A percentile compares a stretch with the other conserved stretches of the same genome.
phyloP scores from a whole-genome alignment of 2,888 invertebrate species.

The Seira musarum region DNA sequence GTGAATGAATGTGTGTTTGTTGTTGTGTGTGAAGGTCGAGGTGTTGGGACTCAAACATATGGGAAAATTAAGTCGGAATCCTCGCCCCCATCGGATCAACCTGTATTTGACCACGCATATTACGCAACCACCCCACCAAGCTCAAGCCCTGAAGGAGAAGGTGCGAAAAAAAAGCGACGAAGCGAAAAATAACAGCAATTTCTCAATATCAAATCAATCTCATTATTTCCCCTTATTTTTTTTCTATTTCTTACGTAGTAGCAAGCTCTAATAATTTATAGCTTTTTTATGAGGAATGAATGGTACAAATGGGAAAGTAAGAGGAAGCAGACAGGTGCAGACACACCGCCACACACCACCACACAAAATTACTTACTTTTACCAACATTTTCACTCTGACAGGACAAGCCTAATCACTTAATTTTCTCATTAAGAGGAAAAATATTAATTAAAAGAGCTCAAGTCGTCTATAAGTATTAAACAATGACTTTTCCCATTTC shows the following conservation, averaged over 20 bases:
- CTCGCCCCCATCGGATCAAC: constrained; percentile 91
- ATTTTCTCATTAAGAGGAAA: no score
- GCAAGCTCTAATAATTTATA: no score
- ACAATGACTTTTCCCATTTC: neutral
- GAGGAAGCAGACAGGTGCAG: no score
- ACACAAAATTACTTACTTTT: no score
- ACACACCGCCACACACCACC: no score
- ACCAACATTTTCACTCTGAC: no score
- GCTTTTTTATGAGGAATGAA: no score
- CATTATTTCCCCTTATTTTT: neutral
- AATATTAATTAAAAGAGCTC: constrained; percentile 28
- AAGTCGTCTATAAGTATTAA: no score
- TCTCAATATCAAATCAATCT: neutral
- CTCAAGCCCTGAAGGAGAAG: constrained; percentile 77
- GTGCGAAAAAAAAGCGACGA: constrained; percentile 74
- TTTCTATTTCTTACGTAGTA: no score
- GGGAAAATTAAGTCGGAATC: constrained; percentile 74
- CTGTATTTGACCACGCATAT: constrained; percentile 94
- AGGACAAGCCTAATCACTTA: no score
- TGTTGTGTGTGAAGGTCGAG: constrained; percentile 64
- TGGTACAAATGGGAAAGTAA: no score
- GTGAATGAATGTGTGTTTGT: constrained; percentile 27
- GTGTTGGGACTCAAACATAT: constrained; percentile 69
- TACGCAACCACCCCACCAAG: constrained; percentile 92
- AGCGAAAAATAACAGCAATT: neutral